A percentile compares a stretch with the other conserved stretches of the same genome.
Evolutionary conservation across 1,140 invertebrate genomes (phyloP).

Genomic region (Zaprionus vittiger): DNA sequence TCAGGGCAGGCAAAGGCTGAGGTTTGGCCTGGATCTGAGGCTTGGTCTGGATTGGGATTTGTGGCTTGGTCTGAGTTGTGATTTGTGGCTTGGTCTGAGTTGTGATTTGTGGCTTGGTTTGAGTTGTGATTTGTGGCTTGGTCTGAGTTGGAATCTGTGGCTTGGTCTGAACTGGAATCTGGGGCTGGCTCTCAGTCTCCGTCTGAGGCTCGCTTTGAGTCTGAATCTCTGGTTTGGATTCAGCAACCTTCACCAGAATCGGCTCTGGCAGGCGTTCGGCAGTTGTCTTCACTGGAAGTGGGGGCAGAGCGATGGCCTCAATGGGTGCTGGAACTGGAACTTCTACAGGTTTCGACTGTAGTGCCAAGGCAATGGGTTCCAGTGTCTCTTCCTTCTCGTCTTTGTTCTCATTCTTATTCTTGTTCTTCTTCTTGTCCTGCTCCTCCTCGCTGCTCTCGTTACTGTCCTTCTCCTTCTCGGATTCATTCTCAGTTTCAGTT

Average conservation of each 20-base stretch:
- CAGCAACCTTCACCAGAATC: slow-evolving; percentile 43
- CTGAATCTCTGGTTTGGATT: slow-evolving; percentile 9
- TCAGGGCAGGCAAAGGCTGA: neutral
- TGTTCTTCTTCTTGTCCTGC: slow-evolving; percentile 25
- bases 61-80: neutral
- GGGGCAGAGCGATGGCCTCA: slow-evolving; percentile 57
- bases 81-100: neutral
- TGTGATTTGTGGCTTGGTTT: neutral
- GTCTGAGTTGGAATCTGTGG: neutral
- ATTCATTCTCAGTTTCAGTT: neutral
- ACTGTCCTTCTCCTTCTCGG: slow-evolving; percentile 53
- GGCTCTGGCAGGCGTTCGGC: neutral
- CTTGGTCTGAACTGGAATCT: neutral
- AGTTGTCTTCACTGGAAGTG: slow-evolving; percentile 50
- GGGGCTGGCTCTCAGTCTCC: neutral
- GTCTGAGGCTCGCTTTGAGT: neutral
- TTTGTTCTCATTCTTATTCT: slow-evolving; percentile 30
- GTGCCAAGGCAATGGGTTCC: slow-evolving; percentile 8
- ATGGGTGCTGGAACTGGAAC: slow-evolving; percentile 21
- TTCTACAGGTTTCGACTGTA: slow-evolving; percentile 24
- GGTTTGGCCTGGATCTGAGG: neutral
- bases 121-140: too few relatives aligned
- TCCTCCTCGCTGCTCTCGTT: slow-evolving; percentile 62
- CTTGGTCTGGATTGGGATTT: neutral
- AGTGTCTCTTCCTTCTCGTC: slow-evolving; percentile 22